Conservation (phyloP, 2,888 invertebrate genomes). For the Acleris emargana region DNA sequence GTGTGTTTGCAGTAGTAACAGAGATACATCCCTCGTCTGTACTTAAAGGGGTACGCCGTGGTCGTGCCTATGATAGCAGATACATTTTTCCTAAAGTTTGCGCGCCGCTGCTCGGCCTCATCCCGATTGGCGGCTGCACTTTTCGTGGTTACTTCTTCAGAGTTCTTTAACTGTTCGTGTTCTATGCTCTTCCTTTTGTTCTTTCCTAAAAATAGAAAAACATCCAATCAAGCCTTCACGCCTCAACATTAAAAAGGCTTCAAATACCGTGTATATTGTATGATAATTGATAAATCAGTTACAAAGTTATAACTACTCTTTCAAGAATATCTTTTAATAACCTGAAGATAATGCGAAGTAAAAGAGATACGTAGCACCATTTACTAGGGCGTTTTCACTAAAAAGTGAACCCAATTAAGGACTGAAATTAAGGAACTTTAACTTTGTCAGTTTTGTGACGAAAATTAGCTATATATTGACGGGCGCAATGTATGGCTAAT, state of each 20-base stretch:
- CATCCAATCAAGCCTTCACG: conserved; percentile 64
- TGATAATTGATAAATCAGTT: background rate
- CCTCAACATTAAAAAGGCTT: conserved; percentile 27
- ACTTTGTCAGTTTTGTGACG: no score
- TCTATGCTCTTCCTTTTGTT: conserved; percentile 63
- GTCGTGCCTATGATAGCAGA: conserved; percentile 63
- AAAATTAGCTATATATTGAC: no score
- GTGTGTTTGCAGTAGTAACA: conserved; percentile 73
- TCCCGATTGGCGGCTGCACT: conserved; percentile 40
- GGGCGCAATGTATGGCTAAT: no score
- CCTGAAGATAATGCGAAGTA: no score
- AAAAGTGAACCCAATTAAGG: no score
- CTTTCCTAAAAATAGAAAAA: conserved; percentile 82
- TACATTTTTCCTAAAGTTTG: conserved; percentile 70
- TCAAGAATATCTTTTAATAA: no score
- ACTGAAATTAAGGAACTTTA: no score
- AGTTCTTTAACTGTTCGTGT: conserved; percentile 57
- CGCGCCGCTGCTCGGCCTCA: conserved; percentile 60
- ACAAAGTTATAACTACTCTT: background rate
- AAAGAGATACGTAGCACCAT: no score
- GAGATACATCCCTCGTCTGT: conserved; percentile 71
- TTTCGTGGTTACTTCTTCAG: conserved; percentile 44
- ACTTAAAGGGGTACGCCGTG: conserved; percentile 77
- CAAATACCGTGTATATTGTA: background rate
- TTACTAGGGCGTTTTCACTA: no score